Evolutionary conservation across 2,113 vertebrate species (phyloP).

Genomic region (Spea multiplicata): DNA sequence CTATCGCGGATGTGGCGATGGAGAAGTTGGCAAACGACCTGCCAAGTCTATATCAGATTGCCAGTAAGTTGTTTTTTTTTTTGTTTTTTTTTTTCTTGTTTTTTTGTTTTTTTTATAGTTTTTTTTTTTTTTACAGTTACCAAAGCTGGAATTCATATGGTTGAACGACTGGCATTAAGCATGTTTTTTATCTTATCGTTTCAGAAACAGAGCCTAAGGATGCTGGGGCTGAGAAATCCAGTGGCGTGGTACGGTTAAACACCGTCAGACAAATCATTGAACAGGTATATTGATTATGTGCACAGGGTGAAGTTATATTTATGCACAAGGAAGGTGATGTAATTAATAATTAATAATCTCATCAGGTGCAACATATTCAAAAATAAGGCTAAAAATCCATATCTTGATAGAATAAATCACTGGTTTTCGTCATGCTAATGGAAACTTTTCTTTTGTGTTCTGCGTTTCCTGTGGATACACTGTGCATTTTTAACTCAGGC

Average conservation of each 20-base stretch:
- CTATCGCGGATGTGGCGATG: slow-evolving; percentile 84
- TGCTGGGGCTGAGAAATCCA: slow-evolving; percentile 86
- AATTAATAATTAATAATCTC: not conserved
- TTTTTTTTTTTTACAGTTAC: not conserved
- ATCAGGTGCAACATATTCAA: no score
- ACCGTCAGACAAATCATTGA: slow-evolving; percentile 95
- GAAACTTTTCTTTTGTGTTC: no score
- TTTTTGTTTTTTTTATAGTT: no score
- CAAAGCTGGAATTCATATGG: not conserved
- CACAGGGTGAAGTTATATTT: no score
- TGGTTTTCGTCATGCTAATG: no score
- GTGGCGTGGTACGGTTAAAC: slow-evolving; percentile 90
- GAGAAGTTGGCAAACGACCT: slow-evolving; percentile 82
- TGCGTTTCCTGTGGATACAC: no score
- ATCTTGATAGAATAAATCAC: no score
- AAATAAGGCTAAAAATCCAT: no score
- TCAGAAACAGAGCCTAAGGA: slow-evolving; percentile 94
- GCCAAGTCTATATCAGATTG: slow-evolving; percentile 79
- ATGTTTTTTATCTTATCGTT: slow-evolving; percentile 47
- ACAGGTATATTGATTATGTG: slow-evolving; percentile 68
- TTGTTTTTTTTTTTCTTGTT: no score
- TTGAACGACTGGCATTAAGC: not conserved
- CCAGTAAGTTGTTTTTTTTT: no score
- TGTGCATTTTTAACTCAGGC: no score
- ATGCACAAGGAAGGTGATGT: no score